Evolutionary conservation across 1,140 invertebrate genomes (phyloP), one percentile per base, ranked within the genome.

Genomic region (Solen grandis): DNA sequence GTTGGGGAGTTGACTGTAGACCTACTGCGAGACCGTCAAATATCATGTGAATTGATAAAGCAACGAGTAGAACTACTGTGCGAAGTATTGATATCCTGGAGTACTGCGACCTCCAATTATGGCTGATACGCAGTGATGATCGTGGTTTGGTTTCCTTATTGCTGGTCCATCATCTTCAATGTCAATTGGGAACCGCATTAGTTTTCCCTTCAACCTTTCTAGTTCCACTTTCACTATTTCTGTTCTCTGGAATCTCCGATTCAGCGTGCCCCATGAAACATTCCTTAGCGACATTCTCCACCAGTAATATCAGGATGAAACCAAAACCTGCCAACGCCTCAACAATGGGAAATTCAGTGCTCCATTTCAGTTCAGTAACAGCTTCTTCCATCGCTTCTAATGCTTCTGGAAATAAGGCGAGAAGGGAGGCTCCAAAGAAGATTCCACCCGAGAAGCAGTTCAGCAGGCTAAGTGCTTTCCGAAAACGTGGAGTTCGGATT

Each of bases 371-470:
- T 8, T 46, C 8, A 19, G 8, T 19, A 46, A 46, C 8, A 8
- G 19, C 41, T 10, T 8, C 8, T 19, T 46, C 79, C 10, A 94
- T 82, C 62, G 84, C 85, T 31, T 92, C 87, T 41, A 88, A 77
- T 3, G 93, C 93, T 77, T 94, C 93, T 2, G 93, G 93, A 77
- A 94, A 89, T 25, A 94, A 84, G 83, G 94, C 92, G 0, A 94
- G 86, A 19, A 94, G 88, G 63, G 93, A 93, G 19, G 93, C 93
- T 5, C 88, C 93, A 14, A 94, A 86, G 82, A 94, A 94, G 33
- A 94, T 93, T 25, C 94, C 94, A 13, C 93, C 93, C 46, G 93
- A 93, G 83, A 94, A 94, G 84, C 94, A 88, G 77, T 89, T 90
- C 1, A 88, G 57, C n/a, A 81, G 68, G n/a, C 63, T 50, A 14